Percentiles rank a stretch among this genome's conserved stretches.
Evolutionary conservation across 92 coral and sea anemone genomes (phyloP).

Genomic region (Umimayanthus chanpuru): DNA sequence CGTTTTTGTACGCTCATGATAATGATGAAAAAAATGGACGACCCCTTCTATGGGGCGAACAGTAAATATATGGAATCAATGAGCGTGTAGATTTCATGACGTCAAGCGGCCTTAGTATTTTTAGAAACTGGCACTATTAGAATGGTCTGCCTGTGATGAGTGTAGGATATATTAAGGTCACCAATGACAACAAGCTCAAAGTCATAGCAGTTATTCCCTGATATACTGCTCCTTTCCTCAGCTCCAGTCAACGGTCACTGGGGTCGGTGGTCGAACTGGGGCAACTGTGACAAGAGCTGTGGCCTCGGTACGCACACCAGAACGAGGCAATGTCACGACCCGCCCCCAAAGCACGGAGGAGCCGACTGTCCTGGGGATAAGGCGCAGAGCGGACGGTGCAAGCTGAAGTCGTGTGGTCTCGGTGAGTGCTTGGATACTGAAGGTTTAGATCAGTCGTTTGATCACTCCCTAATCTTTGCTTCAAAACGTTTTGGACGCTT

Average conservation of each 20-base stretch:
- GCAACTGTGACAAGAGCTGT: constrained; percentile 69
- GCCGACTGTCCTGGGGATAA: constrained; percentile 56
- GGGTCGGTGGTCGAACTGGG: constrained; percentile 98
- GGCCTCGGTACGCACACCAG: constrained; percentile 71
- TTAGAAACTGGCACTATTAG: no score
- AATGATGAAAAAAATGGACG: no score
- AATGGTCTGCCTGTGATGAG: no score
- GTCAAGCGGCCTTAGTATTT: no score
- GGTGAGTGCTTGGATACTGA: constrained; percentile 48
- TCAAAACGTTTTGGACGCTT: no score
- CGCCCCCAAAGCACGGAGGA: constrained; percentile 79
- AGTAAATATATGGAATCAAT: no score
- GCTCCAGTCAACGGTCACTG: constrained; percentile 94
- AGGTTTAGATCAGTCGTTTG: background rate
- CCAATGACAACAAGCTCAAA: background rate
- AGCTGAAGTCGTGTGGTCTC: constrained; percentile 77
- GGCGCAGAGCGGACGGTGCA: constrained; percentile 55
- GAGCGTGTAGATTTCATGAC: no score
- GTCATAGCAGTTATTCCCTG: background rate
- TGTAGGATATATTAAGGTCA: no score
- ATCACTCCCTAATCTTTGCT: background rate
- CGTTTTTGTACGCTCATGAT: no score
- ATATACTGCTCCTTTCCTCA: constrained; percentile 1
- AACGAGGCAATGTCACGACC: constrained; percentile 83
- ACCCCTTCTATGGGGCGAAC: no score